Evolutionary conservation across 64 coral and sea anemone species (phyloP).

Genomic region (Montipora cactus): DNA sequence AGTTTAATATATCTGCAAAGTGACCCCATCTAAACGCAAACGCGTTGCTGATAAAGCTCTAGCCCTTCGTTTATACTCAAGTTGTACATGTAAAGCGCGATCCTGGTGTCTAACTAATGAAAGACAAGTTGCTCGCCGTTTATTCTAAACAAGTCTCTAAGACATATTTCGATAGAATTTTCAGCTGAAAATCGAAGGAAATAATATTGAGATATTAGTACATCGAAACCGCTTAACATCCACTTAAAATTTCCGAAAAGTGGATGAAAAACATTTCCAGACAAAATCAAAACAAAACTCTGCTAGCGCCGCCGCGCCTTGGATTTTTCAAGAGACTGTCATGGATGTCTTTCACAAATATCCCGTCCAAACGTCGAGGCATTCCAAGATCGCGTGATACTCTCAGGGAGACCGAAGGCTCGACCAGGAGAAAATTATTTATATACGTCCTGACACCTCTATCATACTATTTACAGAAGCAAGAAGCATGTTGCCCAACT

Average conservation of each 20-base stretch:
- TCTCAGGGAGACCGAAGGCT: background rate
- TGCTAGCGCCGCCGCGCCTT: background rate
- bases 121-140: background rate
- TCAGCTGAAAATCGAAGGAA: background rate
- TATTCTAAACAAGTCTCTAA: background rate
- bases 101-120: too few relatives aligned
- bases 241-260: background rate
- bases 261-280: background rate
- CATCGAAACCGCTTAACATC: background rate
- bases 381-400: slow-evolving; percentile 34
- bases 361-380: background rate
- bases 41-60: too few relatives aligned
- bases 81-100: too few relatives aligned
- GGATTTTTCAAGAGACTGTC: background rate
- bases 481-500: slow-evolving; percentile 1
- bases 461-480: slow-evolving; percentile 1
- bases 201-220: background rate
- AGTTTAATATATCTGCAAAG: too few relatives aligned
- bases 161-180: background rate
- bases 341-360: background rate
- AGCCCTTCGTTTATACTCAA: too few relatives aligned
- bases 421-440: slow-evolving; percentile 16
- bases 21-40: too few relatives aligned
- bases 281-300: background rate
- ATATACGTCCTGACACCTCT: slow-evolving; percentile 40